Base-by-base conservation (phyloP, 2,113 vertebrate genomes). In the rabbit (Oryctolagus cuniculus) region DNA sequence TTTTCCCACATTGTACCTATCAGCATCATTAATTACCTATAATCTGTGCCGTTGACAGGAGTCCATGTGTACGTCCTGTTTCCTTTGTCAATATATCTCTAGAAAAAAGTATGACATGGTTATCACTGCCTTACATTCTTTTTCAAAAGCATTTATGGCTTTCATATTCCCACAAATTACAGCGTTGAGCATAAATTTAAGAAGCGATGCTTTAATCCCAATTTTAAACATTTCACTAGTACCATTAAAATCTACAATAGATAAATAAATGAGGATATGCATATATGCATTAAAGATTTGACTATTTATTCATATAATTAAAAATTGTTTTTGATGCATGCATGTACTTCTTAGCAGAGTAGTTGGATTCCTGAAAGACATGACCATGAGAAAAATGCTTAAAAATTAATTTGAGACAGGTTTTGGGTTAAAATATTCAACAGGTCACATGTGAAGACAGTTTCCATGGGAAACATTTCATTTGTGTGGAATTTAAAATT, bases 81-180 rank as follows among this genome's bases (percentile, higher is more conserved):
- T 84, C 99, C 99, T 98, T 99, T 99, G 96, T 99, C 99, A 96
- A 99, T 99, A 87, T 99, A 99, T 90, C 99, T 98, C 99, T 99
- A 98, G 4, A 97, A 98, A 96, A 97, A 95, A 55, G 77, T 91
- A 85, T 49, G 21, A 86, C 9, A 51, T 58, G 12, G 27, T 93
- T 49, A 78, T 89, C 36, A 73, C 22, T 27, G 69, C 25, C 27
- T 49, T 31, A 27, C 31, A 53, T n/a, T 58, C 19, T 58, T 58
- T 58, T 15, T 58, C 55, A 15, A 58, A 58, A 58, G 55, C 55
- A 58, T 58, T 58, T 58, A 58, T 13, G 36, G 49, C 66, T 90
- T 74, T 70, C 36, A 96, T 74, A 55, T 96, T 19, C 10, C 6
- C 73, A 66, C 38, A 94, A 92, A 87, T 66, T 67, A 0, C 1